These are phyloP conservation scores for Antechinus flavipes DNA, from an alignment of 2,113 vertebrate genomes.

Conservation along the genomic window DNA sequence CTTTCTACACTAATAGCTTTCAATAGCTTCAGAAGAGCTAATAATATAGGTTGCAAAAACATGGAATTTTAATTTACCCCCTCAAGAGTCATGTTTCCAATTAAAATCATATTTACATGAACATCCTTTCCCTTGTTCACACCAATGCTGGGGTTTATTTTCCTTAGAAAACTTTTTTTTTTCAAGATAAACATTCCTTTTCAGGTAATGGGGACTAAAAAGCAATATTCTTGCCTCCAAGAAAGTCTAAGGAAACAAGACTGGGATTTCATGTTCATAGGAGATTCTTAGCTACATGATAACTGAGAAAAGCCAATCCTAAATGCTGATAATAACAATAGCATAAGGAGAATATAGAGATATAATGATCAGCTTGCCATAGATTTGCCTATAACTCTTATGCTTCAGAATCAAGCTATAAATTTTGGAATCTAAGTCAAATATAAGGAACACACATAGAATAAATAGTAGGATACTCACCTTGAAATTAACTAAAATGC, in stretches of 20 bases:
- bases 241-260: neutral
- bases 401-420: neutral
- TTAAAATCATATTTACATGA: neutral
- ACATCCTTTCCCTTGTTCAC: neutral
- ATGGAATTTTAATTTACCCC: neutral
- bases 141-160: neutral
- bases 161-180: neutral
- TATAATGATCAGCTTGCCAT: neutral
- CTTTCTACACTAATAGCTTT: neutral
- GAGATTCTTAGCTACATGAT: slow-evolving; percentile 5
- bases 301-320: slow-evolving; percentile 12
- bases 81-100: neutral
- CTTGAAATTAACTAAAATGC: neutral
- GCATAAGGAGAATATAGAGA: neutral
- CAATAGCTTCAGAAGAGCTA: neutral
- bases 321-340: neutral
- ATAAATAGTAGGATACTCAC: neutral
- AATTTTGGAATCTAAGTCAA: neutral
- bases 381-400: neutral
- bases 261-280: neutral
- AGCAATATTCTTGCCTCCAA: neutral
- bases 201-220: neutral
- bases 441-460: neutral
- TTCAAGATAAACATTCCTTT: neutral
- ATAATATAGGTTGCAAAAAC: neutral